These are phyloP conservation scores for Oreonectes daqikongensis DNA, from an alignment of 2,797 vertebrate genomes.

Conservation along the genomic window DNA sequence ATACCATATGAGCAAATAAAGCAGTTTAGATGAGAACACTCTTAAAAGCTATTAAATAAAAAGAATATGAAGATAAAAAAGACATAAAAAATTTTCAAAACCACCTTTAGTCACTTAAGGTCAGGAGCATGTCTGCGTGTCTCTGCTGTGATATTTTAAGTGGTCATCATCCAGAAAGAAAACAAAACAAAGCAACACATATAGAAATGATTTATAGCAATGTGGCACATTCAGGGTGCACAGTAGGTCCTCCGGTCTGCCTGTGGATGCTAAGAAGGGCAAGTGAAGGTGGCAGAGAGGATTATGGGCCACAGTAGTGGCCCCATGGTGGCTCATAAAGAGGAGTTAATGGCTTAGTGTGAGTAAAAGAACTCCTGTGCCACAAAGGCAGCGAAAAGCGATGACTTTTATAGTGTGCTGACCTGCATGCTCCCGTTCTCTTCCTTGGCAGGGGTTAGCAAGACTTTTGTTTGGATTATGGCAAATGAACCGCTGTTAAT, in stretches of 20 bases:
- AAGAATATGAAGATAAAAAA: no score
- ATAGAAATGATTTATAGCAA: slow-evolving; percentile 17
- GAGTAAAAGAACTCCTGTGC: slow-evolving; percentile 75
- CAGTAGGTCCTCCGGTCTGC: slow-evolving; percentile 31
- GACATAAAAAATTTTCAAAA: not conserved
- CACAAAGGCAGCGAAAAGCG: slow-evolving; percentile 73
- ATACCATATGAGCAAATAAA: not conserved
- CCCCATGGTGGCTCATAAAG: slow-evolving; percentile 71
- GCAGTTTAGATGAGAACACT: not conserved
- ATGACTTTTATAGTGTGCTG: slow-evolving; percentile 81
- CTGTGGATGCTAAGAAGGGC: slow-evolving; percentile 69
- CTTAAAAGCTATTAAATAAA: not conserved
- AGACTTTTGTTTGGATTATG: slow-evolving; percentile 70
- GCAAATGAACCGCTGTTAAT: slow-evolving; percentile 80
- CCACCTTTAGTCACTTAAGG: not conserved
- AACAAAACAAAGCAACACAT: slow-evolving; percentile 6
- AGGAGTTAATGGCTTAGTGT: slow-evolving; percentile 79
- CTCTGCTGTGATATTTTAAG: slow-evolving; percentile 8
- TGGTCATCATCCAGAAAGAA: slow-evolving; percentile 2
- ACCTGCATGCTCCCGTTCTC: slow-evolving; percentile 65
- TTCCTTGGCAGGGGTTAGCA: slow-evolving; percentile 48
- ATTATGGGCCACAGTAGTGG: slow-evolving; percentile 75
- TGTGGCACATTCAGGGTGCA: slow-evolving; percentile 14
- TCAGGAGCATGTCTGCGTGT: not conserved
- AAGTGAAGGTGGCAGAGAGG: slow-evolving; percentile 74